phyloP scores from a whole-genome alignment of 2,797 vertebrate species.

The Alosa sapidissima region DNA sequence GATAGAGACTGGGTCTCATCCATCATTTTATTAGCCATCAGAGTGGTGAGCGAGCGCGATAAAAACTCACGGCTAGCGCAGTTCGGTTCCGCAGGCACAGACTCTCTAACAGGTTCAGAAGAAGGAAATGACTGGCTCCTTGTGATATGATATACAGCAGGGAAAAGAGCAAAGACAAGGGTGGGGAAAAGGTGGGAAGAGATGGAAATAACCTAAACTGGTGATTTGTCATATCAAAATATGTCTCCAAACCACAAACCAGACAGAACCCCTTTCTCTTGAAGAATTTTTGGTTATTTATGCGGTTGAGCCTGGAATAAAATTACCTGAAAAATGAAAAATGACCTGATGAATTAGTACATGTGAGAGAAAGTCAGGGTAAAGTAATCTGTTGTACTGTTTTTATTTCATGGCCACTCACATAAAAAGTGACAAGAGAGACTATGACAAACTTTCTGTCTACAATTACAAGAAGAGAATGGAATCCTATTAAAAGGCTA shows the following conservation, averaged over 20 bases:
- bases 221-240: background rate
- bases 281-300: background rate
- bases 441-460: background rate
- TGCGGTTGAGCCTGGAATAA: constrained; percentile 17
- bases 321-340: background rate
- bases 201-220: background rate
- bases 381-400: background rate
- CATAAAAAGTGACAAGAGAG: background rate
- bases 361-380: background rate
- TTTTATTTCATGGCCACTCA: background rate
- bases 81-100: constrained; percentile 38
- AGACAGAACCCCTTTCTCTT: constrained; percentile 18
- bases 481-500: background rate
- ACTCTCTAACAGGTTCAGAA: constrained; percentile 46
- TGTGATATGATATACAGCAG: constrained; percentile 34
- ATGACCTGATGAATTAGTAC: background rate
- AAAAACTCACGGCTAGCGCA: constrained; percentile 43
- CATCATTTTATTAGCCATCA: constrained; percentile 57
- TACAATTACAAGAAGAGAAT: background rate
- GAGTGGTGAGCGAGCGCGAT: constrained; percentile 36
- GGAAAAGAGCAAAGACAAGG: background rate
- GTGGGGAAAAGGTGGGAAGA: background rate
- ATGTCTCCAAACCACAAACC: background rate
- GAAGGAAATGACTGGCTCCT: constrained; percentile 42
- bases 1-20: constrained; percentile 58